These are phyloP conservation scores for Odontesthes bonariensis DNA, from an alignment of 2,113 vertebrate genomes.

Conservation along the genomic window DNA sequence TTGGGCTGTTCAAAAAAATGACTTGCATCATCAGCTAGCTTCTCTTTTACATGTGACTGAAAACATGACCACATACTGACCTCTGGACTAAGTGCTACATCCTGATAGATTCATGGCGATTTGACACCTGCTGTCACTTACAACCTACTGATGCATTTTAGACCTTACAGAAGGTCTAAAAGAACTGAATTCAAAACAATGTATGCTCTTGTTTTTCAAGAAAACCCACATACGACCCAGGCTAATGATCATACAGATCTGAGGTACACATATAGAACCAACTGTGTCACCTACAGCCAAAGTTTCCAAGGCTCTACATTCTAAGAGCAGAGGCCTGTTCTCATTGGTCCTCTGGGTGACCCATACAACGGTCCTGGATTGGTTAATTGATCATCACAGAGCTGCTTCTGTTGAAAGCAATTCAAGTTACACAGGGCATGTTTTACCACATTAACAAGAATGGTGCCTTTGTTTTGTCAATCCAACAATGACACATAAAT, in stretches of 20 bases:
- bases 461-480: slow-evolving; percentile 55
- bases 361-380: slow-evolving; percentile 43
- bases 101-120: neutral
- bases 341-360: slow-evolving; percentile 56
- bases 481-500: slow-evolving; percentile 33
- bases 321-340: slow-evolving; percentile 11
- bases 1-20: slow-evolving; percentile 38
- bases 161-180: neutral
- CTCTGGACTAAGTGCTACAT: slow-evolving; percentile 10
- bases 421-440: slow-evolving; percentile 60
- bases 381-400: slow-evolving; percentile 65
- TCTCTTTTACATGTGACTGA: slow-evolving; percentile 32
- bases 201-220: too few species aligned
- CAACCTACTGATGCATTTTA: neutral
- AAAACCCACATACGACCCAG: too few species aligned
- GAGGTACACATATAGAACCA: neutral
- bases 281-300: neutral
- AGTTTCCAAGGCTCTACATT: slow-evolving; percentile 30
- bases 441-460: slow-evolving; percentile 68
- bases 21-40: slow-evolving; percentile 59
- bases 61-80: slow-evolving; percentile 57
- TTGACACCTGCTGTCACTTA: neutral
- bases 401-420: slow-evolving; percentile 65
- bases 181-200: neutral
- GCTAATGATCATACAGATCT: neutral